Evolutionary conservation across 1,140 invertebrate genomes (phyloP), one percentile per base, ranked within the genome.

Genomic region (Sminthurinus signatus): DNA sequence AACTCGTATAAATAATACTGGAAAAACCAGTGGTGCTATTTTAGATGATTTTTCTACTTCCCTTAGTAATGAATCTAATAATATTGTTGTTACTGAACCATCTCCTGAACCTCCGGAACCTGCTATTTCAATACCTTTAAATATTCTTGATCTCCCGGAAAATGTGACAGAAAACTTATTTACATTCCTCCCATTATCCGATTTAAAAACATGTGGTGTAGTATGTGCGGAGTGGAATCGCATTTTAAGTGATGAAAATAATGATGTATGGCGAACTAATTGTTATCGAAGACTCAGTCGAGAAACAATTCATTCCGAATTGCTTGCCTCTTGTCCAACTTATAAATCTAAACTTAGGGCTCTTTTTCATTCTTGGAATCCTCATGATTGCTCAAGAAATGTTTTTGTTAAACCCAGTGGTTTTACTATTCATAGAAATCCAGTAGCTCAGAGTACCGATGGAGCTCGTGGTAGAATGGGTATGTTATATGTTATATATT

Each of bases 401-500:
- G 89, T 98, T 76, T 98, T 93, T 76, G 88, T 98, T 56, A 97
- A 96, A 81, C 85, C 91, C 23, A 97, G 96, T 81, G 94, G 93
- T 56, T 98, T 98, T 76, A 98, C 95, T 8, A 80, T 98, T 69
- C 95, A 98, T 80, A 84, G 92, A 79, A 98, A 98, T 80, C 96
- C 96, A 32, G 91, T 98, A 28, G 96, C 96, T 29, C 96, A 98
- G 80, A 97, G 93, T 80, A 98, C 96, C 59, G 96, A 99, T 81
- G 94, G 91, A 31, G 89, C 93, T 58, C 82, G 94, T 75, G 90
- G 89, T 15, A 97, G 96, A 83, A 89, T 96, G 73, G 82, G 73
- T 70, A 64, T 55, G 31, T 62, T 39, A n/a, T n/a, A n/a, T n/a
- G 32, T 36, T 36, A 36, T 36, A 8, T 8, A 36, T 36, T 36